A percentile compares a stretch with the other conserved stretches of the same genome.
Evolutionary conservation across 2,113 vertebrate genomes (phyloP).

Genomic region (Phaethon lepturus): DNA sequence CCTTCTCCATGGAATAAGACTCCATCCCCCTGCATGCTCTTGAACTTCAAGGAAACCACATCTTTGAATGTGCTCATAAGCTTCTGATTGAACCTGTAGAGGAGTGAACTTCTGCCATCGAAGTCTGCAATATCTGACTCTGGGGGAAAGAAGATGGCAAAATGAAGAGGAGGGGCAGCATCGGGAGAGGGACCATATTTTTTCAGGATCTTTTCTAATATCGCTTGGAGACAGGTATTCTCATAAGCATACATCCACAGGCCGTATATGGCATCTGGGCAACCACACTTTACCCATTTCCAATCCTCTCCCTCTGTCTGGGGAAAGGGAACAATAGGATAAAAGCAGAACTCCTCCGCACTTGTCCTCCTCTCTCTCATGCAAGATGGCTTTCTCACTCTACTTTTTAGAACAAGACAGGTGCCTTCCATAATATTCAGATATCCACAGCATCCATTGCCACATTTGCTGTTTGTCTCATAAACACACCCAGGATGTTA

Average conservation of each 20-base stretch:
- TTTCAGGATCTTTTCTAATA: not conserved
- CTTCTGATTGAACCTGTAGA: slow-evolving; percentile 99
- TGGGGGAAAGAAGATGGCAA: slow-evolving; percentile 45
- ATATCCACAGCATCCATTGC: not conserved
- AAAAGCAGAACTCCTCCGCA: not conserved
- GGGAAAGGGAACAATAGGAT: not conserved
- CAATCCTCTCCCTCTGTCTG: not conserved
- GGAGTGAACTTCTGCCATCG: slow-evolving; percentile 92
- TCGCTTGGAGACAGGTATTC: not conserved
- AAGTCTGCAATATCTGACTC: slow-evolving; percentile 95
- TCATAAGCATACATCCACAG: not conserved
- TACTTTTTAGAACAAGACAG: not conserved
- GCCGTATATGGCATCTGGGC: fast-evolving
- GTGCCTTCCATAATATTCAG: not conserved
- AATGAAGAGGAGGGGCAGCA: not conserved
- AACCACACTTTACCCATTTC: not conserved
- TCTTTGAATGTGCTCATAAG: slow-evolving; percentile 97
- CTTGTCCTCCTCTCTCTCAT: not conserved
- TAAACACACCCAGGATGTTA: not conserved
- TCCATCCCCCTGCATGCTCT: slow-evolving; percentile 92
- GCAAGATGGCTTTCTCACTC: not conserved
- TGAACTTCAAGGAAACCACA: slow-evolving; percentile 94
- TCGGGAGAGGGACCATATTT: not conserved
- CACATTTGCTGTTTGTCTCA: not conserved
- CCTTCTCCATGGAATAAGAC: slow-evolving; percentile 96